A percentile compares a stretch with the other conserved stretches of the same genome.
Evolutionary conservation across 1,140 invertebrate genomes (phyloP).

Genomic region (Drosophila bifasciata): DNA sequence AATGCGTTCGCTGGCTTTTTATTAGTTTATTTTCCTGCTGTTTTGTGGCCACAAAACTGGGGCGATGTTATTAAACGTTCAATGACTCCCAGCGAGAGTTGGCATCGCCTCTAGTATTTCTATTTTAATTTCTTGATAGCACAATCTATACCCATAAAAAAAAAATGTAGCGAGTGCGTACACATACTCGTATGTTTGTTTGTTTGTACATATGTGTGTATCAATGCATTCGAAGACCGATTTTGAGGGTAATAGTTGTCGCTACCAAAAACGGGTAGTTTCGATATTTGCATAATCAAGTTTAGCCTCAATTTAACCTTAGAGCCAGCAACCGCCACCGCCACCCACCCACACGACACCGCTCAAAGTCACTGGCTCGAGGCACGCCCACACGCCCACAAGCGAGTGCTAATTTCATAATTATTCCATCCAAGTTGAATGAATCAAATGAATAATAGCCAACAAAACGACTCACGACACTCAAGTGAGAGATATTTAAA

Average conservation of each 20-base stretch:
- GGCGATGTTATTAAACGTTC: slow-evolving; percentile 68
- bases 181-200: background rate
- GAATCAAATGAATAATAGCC: slow-evolving; percentile 9
- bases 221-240: too few relatives aligned
- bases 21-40: slow-evolving; percentile 35
- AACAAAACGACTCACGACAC: slow-evolving; percentile 5
- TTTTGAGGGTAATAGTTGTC: too few relatives aligned
- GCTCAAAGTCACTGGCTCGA: too few relatives aligned
- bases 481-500: slow-evolving; percentile 8
- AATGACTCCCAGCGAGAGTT: slow-evolving; percentile 42
- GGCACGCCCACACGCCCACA: too few relatives aligned
- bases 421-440: too few relatives aligned
- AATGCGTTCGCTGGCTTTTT: slow-evolving; percentile 28
- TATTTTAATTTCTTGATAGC: slow-evolving; percentile 39
- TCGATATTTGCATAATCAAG: too few relatives aligned
- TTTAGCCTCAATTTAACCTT: too few relatives aligned
- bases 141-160: background rate
- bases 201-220: background rate
- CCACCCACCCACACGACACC: too few relatives aligned
- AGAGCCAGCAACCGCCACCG: too few relatives aligned
- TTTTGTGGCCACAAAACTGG: slow-evolving; percentile 43
- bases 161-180: background rate
- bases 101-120: slow-evolving; percentile 24
- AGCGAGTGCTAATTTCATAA: too few relatives aligned
- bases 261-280: too few relatives aligned